Base-by-base conservation (phyloP, 2,113 vertebrate genomes). In the Donacobius atricapilla region DNA sequence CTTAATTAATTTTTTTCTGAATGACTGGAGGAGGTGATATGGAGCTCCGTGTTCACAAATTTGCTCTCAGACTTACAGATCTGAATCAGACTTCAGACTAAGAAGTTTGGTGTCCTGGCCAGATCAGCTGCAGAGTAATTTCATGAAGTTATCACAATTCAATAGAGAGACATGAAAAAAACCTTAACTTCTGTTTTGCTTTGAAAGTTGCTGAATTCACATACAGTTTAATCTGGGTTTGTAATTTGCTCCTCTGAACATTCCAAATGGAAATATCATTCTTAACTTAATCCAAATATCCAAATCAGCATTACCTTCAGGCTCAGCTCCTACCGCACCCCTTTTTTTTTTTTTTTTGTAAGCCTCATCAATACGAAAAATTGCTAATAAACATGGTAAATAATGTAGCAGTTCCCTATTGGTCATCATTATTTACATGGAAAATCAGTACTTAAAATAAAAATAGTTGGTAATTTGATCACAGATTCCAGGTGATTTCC, bases 401-500 rank as follows among this genome's bases (percentile, higher is more conserved):
- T 42, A 94, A 78, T 15, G 15, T 2, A 68, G 37, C 5, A 3
- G 35, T 44, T 90, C 63, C 63, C n/a, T 51, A 83, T 12, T 57
- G 53, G 45, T 90, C 91, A 83, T 75, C 60, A 65, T 69, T 84
- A 88, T 77, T 90, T 88, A 96, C 35, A 88, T 35, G 64, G 85
- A 82, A 91, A 93, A 94, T 45, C 44, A 19, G 33, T 77, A 71
- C 64, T 81, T 88, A 75, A 87, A 96, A 87, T 94, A 91, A 93
- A 95, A 88, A 56, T 16, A 75, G 14, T 17, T 75, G n/a, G 51
- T 81, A 93, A 96, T 83, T 35, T 90, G 56, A 90, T 94, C 83
- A 89, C 54, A 78, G 53, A 84, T 90, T 89, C 71, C 92, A 96
- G 60, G 88, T 82, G 11, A 97, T 92, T 88, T 86, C 72, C 44